Base-by-base conservation (phyloP, 2,113 vertebrate genomes). In the Montifringilla adamsi region DNA sequence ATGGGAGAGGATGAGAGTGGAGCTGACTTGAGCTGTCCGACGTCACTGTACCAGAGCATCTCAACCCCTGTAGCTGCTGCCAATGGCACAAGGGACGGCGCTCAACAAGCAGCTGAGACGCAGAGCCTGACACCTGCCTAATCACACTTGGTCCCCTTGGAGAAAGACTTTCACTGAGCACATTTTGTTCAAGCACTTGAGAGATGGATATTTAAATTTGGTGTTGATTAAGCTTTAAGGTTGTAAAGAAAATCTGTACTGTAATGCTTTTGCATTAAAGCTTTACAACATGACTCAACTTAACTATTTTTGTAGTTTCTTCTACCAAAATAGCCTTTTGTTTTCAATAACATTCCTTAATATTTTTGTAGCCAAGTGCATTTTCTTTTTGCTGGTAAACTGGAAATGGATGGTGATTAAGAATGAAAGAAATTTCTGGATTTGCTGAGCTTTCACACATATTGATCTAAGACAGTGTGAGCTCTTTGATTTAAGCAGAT, bases 231-330 rank as follows among this genome's bases (percentile, higher is more conserved):
- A 98, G 97, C 97, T 98, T 97, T 98, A 98, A 98, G 94, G 92
- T 97, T 97, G 95, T 96, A 97, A 97, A 97, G 95, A 97, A 96
- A 98, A 97, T 95, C 96, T 98, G 98, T 98, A 98, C 97, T 98
- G 97, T 97, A 97, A 98, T 97, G 95, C 97, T 97, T 97, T 97
- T 95, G 95, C 97, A 98, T 98, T 98, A 98, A 98, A 98, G 98
- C 98, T 98, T 98, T 98, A 98, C 96, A 97, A 97, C 97, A 96
- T 98, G 97, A 98, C 96, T 97, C 97, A 98, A 98, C 97, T 96
- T 98, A 98, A 98, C 98, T 99, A 98, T 99, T 99, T 99, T 99
- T 99, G 98, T 99, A 99, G 98, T 98, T 98, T 98, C 98, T 99
- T 98, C 97, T 98, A 98, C 97, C 98, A 98, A 97, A 98, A 97